Percentiles rank a stretch among this genome's conserved stretches.
phyloP scores from a whole-genome alignment of 2,113 vertebrate genomes.

The Lophura nycthemera region DNA sequence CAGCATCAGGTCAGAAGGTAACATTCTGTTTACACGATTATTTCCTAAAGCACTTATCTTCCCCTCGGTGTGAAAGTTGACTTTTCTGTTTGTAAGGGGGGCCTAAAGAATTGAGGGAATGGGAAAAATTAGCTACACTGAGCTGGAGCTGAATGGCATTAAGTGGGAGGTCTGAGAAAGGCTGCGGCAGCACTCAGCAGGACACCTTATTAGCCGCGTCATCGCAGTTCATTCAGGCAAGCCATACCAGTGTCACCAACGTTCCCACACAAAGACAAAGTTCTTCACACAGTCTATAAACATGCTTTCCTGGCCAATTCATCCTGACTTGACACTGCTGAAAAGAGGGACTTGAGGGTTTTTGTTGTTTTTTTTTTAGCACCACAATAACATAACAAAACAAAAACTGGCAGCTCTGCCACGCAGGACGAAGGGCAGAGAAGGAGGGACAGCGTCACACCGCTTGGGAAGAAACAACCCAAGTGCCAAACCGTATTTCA shows the following conservation, averaged over 20 bases:
- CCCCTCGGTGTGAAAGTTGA: conserved; percentile 89
- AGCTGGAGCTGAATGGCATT: conserved; percentile 86
- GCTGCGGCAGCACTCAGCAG: conserved; percentile 73
- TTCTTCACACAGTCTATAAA: conserved; percentile 95
- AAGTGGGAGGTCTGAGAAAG: conserved; percentile 87
- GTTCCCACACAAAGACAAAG: conserved; percentile 90
- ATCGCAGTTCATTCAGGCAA: conserved; percentile 89
- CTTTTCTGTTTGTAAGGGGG: conserved; percentile 86
- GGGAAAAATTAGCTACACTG: conserved; percentile 90
- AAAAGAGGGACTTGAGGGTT: conserved; percentile 72
- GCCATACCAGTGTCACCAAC: conserved; percentile 89
- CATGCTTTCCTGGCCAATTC: conserved; percentile 87
- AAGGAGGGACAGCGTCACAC: conserved; percentile 64
- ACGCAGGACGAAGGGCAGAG: conserved; percentile 35
- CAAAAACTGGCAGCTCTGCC: conserved; percentile 32
- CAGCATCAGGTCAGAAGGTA: conserved; percentile 95
- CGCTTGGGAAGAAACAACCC: conserved; percentile 77
- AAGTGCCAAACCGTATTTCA: conserved; percentile 80
- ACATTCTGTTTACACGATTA: conserved; percentile 92
- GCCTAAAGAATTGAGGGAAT: conserved; percentile 84
- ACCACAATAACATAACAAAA: conserved; percentile 66
- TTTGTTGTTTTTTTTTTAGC: conserved; percentile 28
- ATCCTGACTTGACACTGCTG: conserved; percentile 82
- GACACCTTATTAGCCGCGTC: conserved; percentile 87
- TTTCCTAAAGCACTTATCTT: conserved; percentile 92